Conservation (phyloP, 2,797 vertebrate genomes). For the Danio jaintianensis region DNA sequence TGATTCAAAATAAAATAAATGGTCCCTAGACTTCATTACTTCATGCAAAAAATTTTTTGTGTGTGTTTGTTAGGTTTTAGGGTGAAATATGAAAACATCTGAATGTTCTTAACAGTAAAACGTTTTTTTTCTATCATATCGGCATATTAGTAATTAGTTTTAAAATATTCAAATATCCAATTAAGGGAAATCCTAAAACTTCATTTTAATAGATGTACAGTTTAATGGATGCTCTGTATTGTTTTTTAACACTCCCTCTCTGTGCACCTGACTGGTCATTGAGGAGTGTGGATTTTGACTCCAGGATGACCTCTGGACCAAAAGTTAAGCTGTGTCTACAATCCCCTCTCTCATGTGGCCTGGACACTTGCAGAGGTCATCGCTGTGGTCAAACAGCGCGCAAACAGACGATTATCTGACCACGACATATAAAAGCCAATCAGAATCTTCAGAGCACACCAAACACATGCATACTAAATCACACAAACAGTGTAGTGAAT, state of each 20-base stretch:
- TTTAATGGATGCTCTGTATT: too few species aligned
- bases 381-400: constrained; percentile 69
- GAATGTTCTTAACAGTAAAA: neutral
- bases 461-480: neutral
- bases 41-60: neutral
- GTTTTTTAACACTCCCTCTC: constrained; percentile 37
- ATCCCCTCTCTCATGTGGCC: constrained; percentile 67
- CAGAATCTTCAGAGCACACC: neutral
- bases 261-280: constrained; percentile 62
- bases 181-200: too few species aligned
- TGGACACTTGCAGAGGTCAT: constrained; percentile 75
- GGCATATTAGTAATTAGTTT: too few species aligned
- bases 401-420: constrained; percentile 51
- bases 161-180: too few species aligned
- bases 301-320: constrained; percentile 83
- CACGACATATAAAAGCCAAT: constrained; percentile 33
- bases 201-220: too few species aligned
- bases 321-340: constrained; percentile 90
- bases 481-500: neutral
- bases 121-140: too few species aligned
- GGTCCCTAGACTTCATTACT: neutral
- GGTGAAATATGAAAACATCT: neutral
- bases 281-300: constrained; percentile 73
- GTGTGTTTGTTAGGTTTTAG: neutral
- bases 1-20: neutral